Evolutionary conservation across 2,888 invertebrate genomes (phyloP).

Genomic region (Parnassius apollo): DNA sequence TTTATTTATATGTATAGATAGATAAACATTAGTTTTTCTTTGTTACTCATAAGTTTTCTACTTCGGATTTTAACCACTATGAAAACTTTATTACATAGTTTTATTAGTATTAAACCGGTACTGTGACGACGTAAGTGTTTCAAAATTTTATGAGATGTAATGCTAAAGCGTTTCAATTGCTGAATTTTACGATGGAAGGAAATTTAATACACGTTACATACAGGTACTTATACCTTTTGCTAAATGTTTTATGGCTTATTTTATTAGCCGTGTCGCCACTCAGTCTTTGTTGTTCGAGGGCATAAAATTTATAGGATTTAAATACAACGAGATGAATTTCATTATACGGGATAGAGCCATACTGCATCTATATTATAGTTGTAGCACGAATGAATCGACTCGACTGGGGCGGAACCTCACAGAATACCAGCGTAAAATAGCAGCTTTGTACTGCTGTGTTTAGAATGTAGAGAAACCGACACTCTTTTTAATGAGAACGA

Average conservation of each 20-base stretch:
- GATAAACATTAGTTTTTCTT: too few species aligned
- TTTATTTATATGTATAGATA: too few species aligned
- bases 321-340: not conserved
- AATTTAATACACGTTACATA: conserved; percentile 29
- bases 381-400: too few species aligned
- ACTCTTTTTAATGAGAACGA: too few species aligned
- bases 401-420: too few species aligned
- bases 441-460: too few species aligned
- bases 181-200: conserved; percentile 28
- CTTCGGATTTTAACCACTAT: too few species aligned
- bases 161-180: conserved; percentile 31
- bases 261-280: conserved; percentile 31
- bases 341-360: too few species aligned
- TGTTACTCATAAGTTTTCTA: too few species aligned
- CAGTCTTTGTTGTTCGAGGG: conserved; percentile 24
- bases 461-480: too few species aligned
- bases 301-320: not conserved
- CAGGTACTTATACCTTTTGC: conserved; percentile 25
- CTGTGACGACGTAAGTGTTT: conserved; percentile 22
- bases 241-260: conserved; percentile 32
- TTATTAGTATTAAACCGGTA: conserved; percentile 7
- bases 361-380: too few species aligned
- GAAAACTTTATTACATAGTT: not conserved
- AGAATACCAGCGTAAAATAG: too few species aligned
- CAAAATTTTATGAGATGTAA: conserved; percentile 30